phyloP scores from a whole-genome alignment of 2,797 vertebrate genomes.

The Crypturellus tataupa region DNA sequence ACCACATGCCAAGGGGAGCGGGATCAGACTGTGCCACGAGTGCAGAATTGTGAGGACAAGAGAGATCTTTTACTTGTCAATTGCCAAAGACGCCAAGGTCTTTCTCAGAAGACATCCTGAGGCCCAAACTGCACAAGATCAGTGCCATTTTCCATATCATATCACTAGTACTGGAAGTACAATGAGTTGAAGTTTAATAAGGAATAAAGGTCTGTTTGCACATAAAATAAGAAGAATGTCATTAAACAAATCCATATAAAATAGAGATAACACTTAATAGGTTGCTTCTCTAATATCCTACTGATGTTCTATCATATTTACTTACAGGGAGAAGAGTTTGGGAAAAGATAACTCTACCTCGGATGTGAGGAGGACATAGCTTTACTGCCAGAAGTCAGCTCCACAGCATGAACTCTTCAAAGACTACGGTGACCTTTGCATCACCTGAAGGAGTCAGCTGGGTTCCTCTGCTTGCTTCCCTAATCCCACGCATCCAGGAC shows the following conservation, averaged over 20 bases:
- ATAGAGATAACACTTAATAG: neutral
- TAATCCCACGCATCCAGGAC: slow-evolving; percentile 9
- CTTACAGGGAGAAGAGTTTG: neutral
- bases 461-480: slow-evolving; percentile 26
- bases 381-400: slow-evolving; percentile 14
- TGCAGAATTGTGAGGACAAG: neutral
- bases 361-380: neutral
- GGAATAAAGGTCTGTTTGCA: neutral
- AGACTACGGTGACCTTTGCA: slow-evolving; percentile 40
- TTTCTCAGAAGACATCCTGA: neutral
- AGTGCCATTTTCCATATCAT: neutral
- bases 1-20: neutral
- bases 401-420: slow-evolving; percentile 48
- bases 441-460: slow-evolving; percentile 28
- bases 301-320: neutral
- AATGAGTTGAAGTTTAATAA: slow-evolving; percentile 29
- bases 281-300: neutral
- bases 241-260: neutral
- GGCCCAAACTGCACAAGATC: neutral
- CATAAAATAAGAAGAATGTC: neutral
- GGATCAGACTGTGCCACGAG: neutral
- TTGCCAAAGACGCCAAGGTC: neutral
- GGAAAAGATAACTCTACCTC: neutral
- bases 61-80: neutral
- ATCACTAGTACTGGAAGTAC: neutral